Base-by-base conservation (phyloP, 2,888 invertebrate species). In the Ctena decussata region DNA sequence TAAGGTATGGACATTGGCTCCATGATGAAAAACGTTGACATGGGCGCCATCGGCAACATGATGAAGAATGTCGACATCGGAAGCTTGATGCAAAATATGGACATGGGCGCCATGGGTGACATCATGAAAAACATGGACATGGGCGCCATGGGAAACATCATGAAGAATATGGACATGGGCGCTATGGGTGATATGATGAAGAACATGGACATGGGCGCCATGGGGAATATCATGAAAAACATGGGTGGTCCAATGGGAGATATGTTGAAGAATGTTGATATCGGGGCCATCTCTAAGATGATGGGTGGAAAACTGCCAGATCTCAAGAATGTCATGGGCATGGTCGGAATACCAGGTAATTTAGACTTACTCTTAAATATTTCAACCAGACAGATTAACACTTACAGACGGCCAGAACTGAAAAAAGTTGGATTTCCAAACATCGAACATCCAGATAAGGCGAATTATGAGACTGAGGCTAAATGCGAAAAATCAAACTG, bases 91-190 rank as follows among this genome's bases (percentile, higher is more conserved):
- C 75, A 84, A 35, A 80, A 80, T 32, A 77, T 86, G 60, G 46
- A 57, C n/a, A 71, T 84, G 35, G 76, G 76, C 11, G n/a, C 77
- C 11, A 57, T 77, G 27, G 46, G 30, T 30, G 39, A 46, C 15
- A 74, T 83, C 32, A 53, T 83, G 78, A 77, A 77, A 46, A 75
- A 83, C 41, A 30, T 86, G 11, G 84, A 86, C 75, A 41, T 86
- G 46, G 77, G 65, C 30, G 73, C 83, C 46, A 83, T 88, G 75
- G 75, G 72, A 18, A 21, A 72, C 30, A 72, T 87, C 49, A 72
- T 87, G 87, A 84, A 87, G 72, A 85, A 85, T 60, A 71, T 87
- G 21, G 87, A 85, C 46, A 44, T 87, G 74, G 77, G 83, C 2
- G 75, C 57, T 18, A 79, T 83, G 70, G 77, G 44, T 15, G 44